phyloP scores from a whole-genome alignment of 2,797 vertebrate species.

The Hypotaenidia philippensis region DNA sequence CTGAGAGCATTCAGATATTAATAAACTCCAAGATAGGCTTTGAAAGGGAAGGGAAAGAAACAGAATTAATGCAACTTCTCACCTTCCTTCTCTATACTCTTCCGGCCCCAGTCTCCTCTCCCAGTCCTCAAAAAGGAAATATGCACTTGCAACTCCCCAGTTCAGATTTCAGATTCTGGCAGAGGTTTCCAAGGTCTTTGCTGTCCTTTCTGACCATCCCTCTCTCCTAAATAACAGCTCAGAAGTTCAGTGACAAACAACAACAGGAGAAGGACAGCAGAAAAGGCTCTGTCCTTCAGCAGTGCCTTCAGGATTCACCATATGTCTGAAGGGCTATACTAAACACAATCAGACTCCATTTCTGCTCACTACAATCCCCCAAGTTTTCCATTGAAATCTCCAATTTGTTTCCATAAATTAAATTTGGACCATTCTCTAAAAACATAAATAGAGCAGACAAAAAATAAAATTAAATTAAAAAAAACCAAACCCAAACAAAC shows the following conservation, averaged over 20 bases:
- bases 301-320: accelerated
- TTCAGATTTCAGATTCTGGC: not conserved
- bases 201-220: not conserved
- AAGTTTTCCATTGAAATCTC: not conserved
- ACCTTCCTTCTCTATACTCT: not conserved
- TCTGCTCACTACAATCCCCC: not conserved
- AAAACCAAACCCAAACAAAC: no score
- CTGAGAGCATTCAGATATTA: not conserved
- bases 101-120: not conserved
- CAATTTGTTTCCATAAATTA: not conserved
- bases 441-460: not conserved
- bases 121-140: not conserved
- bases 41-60: not conserved
- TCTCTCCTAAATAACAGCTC: not conserved
- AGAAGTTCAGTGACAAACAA: not conserved
- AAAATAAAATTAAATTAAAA: not conserved
- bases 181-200: conserved; percentile 1
- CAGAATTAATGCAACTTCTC: not conserved
- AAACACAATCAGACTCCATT: not conserved
- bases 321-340: not conserved
- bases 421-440: not conserved
- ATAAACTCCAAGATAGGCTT: accelerated
- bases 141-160: not conserved
- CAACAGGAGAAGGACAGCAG: not conserved
- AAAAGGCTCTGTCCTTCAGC: not conserved